These are phyloP conservation scores for Choreutis nemorana DNA, from an alignment of 2,888 invertebrate genomes.

Conservation along the genomic window DNA sequence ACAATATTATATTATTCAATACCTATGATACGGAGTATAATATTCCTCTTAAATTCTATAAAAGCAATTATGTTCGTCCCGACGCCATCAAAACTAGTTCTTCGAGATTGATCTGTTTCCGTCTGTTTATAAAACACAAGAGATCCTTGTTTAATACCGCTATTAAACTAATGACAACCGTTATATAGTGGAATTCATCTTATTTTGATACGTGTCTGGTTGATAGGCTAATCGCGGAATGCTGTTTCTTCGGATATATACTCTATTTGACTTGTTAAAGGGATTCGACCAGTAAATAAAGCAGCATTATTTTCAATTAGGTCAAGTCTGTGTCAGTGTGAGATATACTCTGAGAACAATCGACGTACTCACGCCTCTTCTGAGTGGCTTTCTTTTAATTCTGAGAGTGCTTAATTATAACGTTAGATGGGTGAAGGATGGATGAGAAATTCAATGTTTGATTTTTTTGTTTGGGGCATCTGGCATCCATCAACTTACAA, in stretches of 20 bases:
- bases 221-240: constrained; percentile 12
- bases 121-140: constrained; percentile 20
- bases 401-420: constrained; percentile 47
- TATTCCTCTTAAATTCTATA: too few relatives aligned
- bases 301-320: constrained; percentile 63
- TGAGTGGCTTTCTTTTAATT: constrained; percentile 55
- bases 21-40: too few relatives aligned
- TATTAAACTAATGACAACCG: constrained; percentile 46
- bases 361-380: constrained; percentile 49
- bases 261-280: constrained; percentile 40
- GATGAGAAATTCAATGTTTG: constrained; percentile 30
- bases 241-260: constrained; percentile 32
- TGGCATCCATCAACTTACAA: constrained; percentile 29
- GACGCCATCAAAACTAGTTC: too few relatives aligned
- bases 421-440: constrained; percentile 36
- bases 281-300: constrained; percentile 46
- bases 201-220: constrained; percentile 17
- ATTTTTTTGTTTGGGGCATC: constrained; percentile 21
- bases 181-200: constrained; percentile 31
- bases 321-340: constrained; percentile 53
- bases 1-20: too few relatives aligned
- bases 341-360: constrained; percentile 56
- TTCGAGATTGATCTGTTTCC: constrained; percentile 17
- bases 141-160: constrained; percentile 29
- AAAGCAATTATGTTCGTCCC: too few relatives aligned